These are phyloP conservation scores for Tupaia chinensis DNA, from an alignment of 2,113 vertebrate species.

Conservation along the genomic window DNA sequence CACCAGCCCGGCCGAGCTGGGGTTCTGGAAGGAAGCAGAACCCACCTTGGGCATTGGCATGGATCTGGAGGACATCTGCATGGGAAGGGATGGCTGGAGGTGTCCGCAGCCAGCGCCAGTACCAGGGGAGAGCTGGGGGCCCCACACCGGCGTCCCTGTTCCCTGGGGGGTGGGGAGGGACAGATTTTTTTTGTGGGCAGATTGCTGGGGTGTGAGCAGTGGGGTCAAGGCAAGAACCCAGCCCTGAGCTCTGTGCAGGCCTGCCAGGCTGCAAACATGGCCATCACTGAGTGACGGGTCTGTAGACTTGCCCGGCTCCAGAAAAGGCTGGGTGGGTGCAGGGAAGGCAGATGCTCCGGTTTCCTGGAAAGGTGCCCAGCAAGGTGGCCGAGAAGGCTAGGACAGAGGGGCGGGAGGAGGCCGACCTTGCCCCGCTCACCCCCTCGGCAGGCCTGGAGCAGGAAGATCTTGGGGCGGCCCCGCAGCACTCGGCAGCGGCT, in stretches of 20 bases:
- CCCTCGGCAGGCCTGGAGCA: constrained; percentile 70
- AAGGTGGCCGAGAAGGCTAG: neutral
- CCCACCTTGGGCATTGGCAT: constrained; percentile 50
- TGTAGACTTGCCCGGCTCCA: neutral
- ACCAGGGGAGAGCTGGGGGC: constrained; percentile 37
- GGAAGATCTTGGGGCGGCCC: constrained; percentile 73
- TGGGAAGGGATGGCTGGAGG: constrained; percentile 18
- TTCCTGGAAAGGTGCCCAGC: neutral
- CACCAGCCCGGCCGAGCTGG: neutral
- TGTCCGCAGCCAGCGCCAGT: constrained; percentile 12
- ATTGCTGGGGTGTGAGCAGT: neutral
- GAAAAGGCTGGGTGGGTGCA: neutral
- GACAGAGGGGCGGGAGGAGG: neutral
- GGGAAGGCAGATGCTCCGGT: neutral
- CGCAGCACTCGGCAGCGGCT: neutral
- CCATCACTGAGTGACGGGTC: neutral
- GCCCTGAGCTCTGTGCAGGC: neutral
- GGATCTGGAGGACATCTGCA: constrained; percentile 63
- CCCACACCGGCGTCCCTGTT: constrained; percentile 60
- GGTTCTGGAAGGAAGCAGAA: neutral
- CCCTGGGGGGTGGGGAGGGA: neutral
- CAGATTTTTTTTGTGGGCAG: neutral
- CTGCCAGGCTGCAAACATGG: neutral
- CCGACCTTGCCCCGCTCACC: constrained; percentile 13
- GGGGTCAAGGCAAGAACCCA: neutral